Conservation (phyloP, 2,888 invertebrate genomes). For the Pterostichus madidus region DNA sequence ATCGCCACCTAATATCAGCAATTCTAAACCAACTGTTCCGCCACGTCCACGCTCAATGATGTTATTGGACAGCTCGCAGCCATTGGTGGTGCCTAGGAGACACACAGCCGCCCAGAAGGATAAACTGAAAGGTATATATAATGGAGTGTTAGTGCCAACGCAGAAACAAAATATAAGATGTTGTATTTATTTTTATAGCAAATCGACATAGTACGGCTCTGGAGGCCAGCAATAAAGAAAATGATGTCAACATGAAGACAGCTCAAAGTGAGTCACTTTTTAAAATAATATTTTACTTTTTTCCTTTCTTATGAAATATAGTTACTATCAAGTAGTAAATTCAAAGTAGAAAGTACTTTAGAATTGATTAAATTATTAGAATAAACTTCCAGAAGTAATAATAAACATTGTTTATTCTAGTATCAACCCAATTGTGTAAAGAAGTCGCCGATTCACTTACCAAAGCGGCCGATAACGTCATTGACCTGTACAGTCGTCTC, state of each 20-base stretch:
- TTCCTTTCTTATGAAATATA: background rate
- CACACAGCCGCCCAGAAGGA: slow-evolving; percentile 60
- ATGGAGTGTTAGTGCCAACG: background rate
- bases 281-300: background rate
- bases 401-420: slow-evolving; percentile 74
- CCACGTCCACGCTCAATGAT: slow-evolving; percentile 84
- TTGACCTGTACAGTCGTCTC: slow-evolving; percentile 84
- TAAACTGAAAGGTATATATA: slow-evolving; percentile 63
- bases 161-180: background rate
- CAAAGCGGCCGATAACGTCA: slow-evolving; percentile 84
- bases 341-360: too few species aligned
- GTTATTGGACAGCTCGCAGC: slow-evolving; percentile 79
- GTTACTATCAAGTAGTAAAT: too few species aligned
- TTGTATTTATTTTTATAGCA: slow-evolving; percentile 35
- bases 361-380: too few species aligned
- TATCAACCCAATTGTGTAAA: slow-evolving; percentile 82
- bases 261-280: slow-evolving; percentile 60
- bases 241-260: slow-evolving; percentile 60
- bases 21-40: slow-evolving; percentile 80
- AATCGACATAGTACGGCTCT: slow-evolving; percentile 51
- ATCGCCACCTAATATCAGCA: slow-evolving; percentile 74
- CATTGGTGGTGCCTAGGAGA: slow-evolving; percentile 71
- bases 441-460: slow-evolving; percentile 83
- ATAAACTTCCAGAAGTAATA: too few species aligned
- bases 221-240: slow-evolving; percentile 61